Evolutionary conservation across 1,140 invertebrate genomes (phyloP).

Genomic region (Ceratina japonica): DNA sequence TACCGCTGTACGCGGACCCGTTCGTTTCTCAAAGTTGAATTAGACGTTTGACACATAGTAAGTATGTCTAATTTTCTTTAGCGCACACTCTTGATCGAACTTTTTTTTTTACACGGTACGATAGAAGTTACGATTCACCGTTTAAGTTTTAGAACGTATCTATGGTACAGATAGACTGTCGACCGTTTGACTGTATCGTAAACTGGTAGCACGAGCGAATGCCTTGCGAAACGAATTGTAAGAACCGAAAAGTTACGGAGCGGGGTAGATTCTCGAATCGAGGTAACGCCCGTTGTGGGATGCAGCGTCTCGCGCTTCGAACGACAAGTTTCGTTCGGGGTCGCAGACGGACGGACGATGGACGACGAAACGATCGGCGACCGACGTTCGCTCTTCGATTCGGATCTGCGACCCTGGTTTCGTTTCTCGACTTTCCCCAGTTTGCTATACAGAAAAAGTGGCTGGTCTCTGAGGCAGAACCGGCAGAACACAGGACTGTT

Average conservation of each 20-base stretch:
- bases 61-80: conserved; percentile 49
- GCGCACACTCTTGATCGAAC: conserved; percentile 50
- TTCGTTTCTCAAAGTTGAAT: neutral
- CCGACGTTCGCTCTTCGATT: conserved; percentile 4
- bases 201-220: conserved; percentile 30
- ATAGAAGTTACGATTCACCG: neutral
- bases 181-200: conserved; percentile 32
- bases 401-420: neutral
- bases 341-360: too few relatives aligned
- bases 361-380: too few relatives aligned
- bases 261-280: neutral
- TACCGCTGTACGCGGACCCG: neutral
- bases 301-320: neutral
- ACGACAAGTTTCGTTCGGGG: too few relatives aligned
- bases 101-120: neutral
- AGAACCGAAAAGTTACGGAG: neutral
- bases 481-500: conserved; percentile 67
- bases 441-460: conserved; percentile 51
- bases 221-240: neutral
- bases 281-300: neutral
- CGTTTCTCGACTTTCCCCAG: conserved; percentile 16
- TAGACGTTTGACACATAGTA: conserved; percentile 38
- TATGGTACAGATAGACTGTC: conserved; percentile 20
- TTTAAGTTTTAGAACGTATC: conserved; percentile 28
- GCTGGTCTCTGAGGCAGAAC: conserved; percentile 61